phyloP scores from a whole-genome alignment of 2,888 invertebrate genomes.

The Trachelus troglodyta region DNA sequence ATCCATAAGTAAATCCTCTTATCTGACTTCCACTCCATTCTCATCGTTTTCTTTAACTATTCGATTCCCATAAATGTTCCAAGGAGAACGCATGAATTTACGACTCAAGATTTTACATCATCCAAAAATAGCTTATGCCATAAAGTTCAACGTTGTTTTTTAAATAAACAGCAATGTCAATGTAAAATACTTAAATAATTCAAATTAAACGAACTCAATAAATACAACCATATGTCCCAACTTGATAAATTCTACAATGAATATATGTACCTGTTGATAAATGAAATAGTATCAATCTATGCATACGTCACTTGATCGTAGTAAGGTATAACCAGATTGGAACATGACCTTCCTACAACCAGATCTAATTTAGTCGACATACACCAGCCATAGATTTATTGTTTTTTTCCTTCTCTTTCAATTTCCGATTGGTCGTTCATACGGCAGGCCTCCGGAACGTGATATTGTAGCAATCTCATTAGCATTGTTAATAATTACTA shows the following conservation, averaged over 20 bases:
- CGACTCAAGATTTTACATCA: background rate
- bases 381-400: background rate
- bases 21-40: slow-evolving; percentile 5
- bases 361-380: slow-evolving; percentile 2
- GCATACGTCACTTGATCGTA: background rate
- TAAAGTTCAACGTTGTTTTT: background rate
- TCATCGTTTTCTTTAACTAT: slow-evolving; percentile 11
- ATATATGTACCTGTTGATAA: background rate
- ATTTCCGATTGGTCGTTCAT: slow-evolving; percentile 51
- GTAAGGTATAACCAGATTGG: background rate
- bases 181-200: background rate
- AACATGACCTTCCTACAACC: background rate
- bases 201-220: background rate
- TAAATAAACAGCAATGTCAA: background rate
- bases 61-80: background rate
- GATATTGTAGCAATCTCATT: slow-evolving; percentile 64
- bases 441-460: slow-evolving; percentile 63
- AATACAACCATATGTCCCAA: background rate
- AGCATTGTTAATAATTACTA: slow-evolving; percentile 57
- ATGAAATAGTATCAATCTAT: background rate
- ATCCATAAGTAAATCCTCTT: slow-evolving; percentile 39
- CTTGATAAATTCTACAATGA: too few relatives aligned
- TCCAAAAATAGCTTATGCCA: background rate
- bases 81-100: background rate
- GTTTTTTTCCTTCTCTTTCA: background rate